Conservation (phyloP, 2,888 invertebrate species). For the Drosophila kanekoi region DNA sequence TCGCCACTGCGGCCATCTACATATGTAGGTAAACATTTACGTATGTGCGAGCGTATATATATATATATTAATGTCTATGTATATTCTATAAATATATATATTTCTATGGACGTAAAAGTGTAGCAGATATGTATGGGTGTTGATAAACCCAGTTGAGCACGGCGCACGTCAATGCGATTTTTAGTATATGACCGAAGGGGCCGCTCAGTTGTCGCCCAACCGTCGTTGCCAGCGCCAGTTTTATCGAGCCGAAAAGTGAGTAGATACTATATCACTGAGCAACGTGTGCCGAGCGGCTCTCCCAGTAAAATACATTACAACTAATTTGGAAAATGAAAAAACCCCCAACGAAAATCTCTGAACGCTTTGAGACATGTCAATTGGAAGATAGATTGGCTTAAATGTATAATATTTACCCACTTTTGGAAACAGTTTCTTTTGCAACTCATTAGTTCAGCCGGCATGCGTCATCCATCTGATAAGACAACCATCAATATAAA, state of each 20-base stretch:
- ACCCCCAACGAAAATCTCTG: not conserved
- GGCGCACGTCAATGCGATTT: slow-evolving; percentile 49
- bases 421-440: not conserved
- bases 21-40: slow-evolving; percentile 17
- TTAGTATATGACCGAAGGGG: slow-evolving; percentile 20
- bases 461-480: slow-evolving; percentile 50
- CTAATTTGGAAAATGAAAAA: not conserved
- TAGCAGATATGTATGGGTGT: slow-evolving; percentile 1
- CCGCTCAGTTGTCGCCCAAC: slow-evolving; percentile 64
- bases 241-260: slow-evolving; percentile 53
- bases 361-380: not conserved
- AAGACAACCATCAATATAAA: slow-evolving; percentile 1
- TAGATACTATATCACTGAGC: slow-evolving; percentile 27
- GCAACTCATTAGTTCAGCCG: slow-evolving; percentile 13
- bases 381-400: not conserved
- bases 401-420: not conserved
- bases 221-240: slow-evolving; percentile 55
- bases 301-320: slow-evolving; percentile 6
- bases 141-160: slow-evolving; percentile 47
- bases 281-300: slow-evolving; percentile 11
- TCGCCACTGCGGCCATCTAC: slow-evolving; percentile 22
- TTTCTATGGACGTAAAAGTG: not conserved
- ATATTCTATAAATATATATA: not conserved
- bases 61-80: slow-evolving; percentile 4
- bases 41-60: slow-evolving; percentile 13